These are phyloP conservation scores for Brenthis hecate DNA, from an alignment of 2,888 invertebrate species.

Conservation along the genomic window DNA sequence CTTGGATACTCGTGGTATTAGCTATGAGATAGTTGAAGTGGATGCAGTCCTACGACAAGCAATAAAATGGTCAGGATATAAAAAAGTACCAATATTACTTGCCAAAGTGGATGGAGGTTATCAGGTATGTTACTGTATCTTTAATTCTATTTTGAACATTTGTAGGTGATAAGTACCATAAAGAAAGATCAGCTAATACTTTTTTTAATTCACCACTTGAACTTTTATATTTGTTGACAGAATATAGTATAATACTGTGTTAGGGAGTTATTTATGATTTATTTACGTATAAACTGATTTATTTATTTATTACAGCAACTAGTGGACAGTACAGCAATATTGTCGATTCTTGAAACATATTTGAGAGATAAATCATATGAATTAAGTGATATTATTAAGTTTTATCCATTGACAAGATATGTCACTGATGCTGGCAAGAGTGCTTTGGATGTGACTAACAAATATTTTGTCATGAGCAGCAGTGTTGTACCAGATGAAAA, in stretches of 20 bases:
- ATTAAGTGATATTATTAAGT: conserved; percentile 87
- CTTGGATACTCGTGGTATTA: conserved; percentile 95
- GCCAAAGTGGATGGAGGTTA: conserved; percentile 88
- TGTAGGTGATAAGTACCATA: too few relatives aligned
- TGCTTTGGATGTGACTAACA: conserved; percentile 90
- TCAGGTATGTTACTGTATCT: conserved; percentile 73
- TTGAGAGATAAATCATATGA: conserved; percentile 83
- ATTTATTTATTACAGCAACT: conserved; percentile 85
- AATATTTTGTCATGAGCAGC: conserved; percentile 93
- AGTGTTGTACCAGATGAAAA: conserved; percentile 77
- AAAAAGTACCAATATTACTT: conserved; percentile 96
- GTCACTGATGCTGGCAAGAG: conserved; percentile 86
- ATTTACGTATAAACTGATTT: neutral
- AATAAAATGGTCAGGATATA: conserved; percentile 95
- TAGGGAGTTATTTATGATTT: neutral
- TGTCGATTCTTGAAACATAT: conserved; percentile 92
- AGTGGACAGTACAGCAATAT: conserved; percentile 96
- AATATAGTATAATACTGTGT: too few relatives aligned
- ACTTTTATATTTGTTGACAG: too few relatives aligned
- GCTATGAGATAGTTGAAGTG: conserved; percentile 98
- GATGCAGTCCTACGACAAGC: conserved; percentile 96
- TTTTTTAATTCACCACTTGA: too few relatives aligned
- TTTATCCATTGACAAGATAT: conserved; percentile 88
- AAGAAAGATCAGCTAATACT: too few relatives aligned
- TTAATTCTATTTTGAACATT: too few relatives aligned